Conservation (phyloP, 2,113 vertebrate genomes). For the Sinosuthora webbiana region DNA sequence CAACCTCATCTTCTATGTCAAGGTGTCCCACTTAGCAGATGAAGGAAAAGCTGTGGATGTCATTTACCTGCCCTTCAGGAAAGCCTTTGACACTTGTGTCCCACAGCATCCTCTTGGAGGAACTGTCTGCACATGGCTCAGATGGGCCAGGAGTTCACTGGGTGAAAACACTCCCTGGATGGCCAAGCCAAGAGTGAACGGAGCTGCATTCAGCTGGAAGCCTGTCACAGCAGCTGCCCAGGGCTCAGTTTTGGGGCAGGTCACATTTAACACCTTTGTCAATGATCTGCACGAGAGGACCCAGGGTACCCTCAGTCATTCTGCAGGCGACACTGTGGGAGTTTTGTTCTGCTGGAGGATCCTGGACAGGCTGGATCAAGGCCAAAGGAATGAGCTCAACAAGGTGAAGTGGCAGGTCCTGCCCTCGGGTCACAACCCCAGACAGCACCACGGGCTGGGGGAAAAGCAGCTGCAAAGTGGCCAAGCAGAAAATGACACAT, state of each 20-base stretch:
- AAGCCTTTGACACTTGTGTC: background rate
- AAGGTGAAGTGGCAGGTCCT: background rate
- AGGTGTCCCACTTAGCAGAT: background rate
- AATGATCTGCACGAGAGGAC: background rate
- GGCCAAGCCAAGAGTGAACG: background rate
- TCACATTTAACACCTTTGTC: background rate
- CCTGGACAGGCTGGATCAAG: background rate
- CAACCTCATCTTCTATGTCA: background rate
- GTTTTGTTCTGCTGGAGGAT: background rate
- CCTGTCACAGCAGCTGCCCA: background rate
- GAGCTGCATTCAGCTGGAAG: background rate
- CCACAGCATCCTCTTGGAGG: background rate
- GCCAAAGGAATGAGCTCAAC: background rate
- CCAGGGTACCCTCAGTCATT: background rate
- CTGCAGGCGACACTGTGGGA: background rate
- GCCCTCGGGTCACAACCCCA: background rate
- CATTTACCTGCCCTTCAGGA: background rate
- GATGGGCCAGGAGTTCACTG: background rate
- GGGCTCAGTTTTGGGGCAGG: background rate
- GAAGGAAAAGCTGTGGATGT: background rate
- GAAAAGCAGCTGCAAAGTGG: background rate
- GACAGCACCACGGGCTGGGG: background rate
- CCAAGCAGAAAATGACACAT: accelerated
- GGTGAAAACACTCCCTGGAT: background rate
- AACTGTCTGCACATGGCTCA: background rate